Evolutionary conservation across 2,888 invertebrate species (phyloP), one percentile per base, ranked within the genome.

Genomic region (Cheilosia pagana): DNA sequence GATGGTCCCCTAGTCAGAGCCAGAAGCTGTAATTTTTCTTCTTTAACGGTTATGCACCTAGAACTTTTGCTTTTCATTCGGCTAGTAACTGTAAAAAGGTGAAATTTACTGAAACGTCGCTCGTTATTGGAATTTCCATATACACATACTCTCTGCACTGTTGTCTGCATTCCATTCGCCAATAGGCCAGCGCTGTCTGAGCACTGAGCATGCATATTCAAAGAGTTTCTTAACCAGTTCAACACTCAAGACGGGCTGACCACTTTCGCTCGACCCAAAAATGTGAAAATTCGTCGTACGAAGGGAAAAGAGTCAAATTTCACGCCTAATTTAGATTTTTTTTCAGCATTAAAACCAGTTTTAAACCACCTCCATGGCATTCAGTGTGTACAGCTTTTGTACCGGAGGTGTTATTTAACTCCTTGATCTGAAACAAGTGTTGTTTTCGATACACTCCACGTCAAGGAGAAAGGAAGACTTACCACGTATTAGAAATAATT

Each of bases 241-340:
- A 14, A 19, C 19, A 41, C 14, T 63, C 19, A 14, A 19, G n/a
- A 41, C 14, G 28, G 55, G 25, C 31, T 25, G 43, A 70, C 78
- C 83, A 83, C 83, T 83, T 83, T 83, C 83, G 83, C 83, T 75
- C 78, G 74, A 75, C 83, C 83, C 70, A 65, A 78, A 78, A 78
- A 50, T 48, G 39, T 10, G 23, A 68, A 76, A 63, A 57, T 59
- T 59, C 28, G 43, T 72, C 62, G 25, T 72, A 74, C 68, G 70
- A 78, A 82, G 62, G 63, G 72, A 77, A 60, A 74, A 70, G 50
- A 62, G 65, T 71, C 50, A 31, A 48, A 68, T 78, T 83, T 50
- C 6, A 67, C 31, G 55, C 43, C 39, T 39, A 43, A 72, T 77
- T 72, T 7, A 60, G 25, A 62, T 67, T 48, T 31, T 67, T 48